These are phyloP conservation scores for Chaenocephalus aceratus DNA, from an alignment of 2,113 vertebrate species.

Conservation along the genomic window DNA sequence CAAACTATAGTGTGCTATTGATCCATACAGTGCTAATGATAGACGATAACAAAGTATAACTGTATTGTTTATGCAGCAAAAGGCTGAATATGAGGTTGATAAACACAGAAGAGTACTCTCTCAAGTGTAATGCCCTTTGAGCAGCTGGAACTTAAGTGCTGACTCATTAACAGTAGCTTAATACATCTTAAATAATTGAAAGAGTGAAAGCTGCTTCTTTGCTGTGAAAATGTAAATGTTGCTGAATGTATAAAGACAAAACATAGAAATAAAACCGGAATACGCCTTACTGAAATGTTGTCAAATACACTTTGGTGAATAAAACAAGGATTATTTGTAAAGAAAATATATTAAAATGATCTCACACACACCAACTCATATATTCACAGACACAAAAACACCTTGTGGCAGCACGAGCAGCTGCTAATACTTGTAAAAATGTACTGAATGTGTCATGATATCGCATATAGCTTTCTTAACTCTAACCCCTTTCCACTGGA, in stretches of 20 bases:
- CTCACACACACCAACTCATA: not conserved
- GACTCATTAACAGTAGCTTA: not conserved
- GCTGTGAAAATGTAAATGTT: not conserved
- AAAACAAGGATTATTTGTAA: not conserved
- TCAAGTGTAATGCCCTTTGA: not conserved
- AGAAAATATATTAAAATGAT: not conserved
- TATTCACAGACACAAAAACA: slow-evolving; percentile 12
- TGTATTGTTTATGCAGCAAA: not conserved
- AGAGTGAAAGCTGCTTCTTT: not conserved
- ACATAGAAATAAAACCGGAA: too few relatives aligned
- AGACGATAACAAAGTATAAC: not conserved
- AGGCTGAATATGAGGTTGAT: not conserved
- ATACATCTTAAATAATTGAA: too few relatives aligned
- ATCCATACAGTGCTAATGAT: not conserved
- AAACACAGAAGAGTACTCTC: too few relatives aligned
- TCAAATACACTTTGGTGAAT: not conserved
- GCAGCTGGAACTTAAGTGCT: not conserved
- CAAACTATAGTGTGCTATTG: not conserved
- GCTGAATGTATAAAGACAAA: not conserved
- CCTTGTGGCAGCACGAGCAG: slow-evolving; percentile 26
- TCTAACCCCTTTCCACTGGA: not conserved
- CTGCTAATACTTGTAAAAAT: slow-evolving; percentile 45
- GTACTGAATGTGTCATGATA: slow-evolving; percentile 29
- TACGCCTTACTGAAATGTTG: too few relatives aligned
- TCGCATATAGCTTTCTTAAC: slow-evolving; percentile 18